Evolutionary conservation across 2,888 invertebrate genomes (phyloP), one percentile per base, ranked within the genome.

Genomic region (Catocala nupta): DNA sequence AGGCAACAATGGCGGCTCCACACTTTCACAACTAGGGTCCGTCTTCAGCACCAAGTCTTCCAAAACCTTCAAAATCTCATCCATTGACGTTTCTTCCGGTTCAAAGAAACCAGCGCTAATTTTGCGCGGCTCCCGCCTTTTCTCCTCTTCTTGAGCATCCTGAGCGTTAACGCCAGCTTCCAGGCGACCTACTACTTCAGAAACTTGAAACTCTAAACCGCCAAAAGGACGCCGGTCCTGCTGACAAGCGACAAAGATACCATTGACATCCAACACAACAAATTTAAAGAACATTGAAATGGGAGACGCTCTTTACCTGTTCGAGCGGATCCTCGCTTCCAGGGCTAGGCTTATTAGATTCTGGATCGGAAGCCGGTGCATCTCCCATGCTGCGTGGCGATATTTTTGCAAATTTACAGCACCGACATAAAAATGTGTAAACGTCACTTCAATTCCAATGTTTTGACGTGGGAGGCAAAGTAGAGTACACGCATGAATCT

Each of bases 131-230:
- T 90, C 91, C 56, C 80, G 84, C 73, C 85, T 88, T 64, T 87
- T 90, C 78, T 93, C 86, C 65, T 95, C 88, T 78, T 95, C 90
- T n/a, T 71, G 75, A 7, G 78, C 78, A 71, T 93, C 92, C 43
- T 91, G 90, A 42, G 90, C 88, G 70, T 93, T 95, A 5, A 95
- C 96, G 62, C 95, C 95, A 72, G 96, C 96, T 85, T 97, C 96
- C 67, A 97, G 87, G 47, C 96, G 94, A 63, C 96, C 96, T 58
- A 97, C 95, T 74, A 96, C 96, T 85, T 96, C 96, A 5, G 96
- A 96, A 55, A 96, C 96, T 88, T 96, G 96, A 88, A 96, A 95
- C 87, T 96, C 96, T 76, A 97, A 82, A 68, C 95, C 95, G 55
- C 95, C 96, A 79, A 96, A 92, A 48, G 95, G 95, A 77, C 95